Evolutionary conservation across 1,140 invertebrate genomes (phyloP).

Genomic region (Halotydeus destructor): DNA sequence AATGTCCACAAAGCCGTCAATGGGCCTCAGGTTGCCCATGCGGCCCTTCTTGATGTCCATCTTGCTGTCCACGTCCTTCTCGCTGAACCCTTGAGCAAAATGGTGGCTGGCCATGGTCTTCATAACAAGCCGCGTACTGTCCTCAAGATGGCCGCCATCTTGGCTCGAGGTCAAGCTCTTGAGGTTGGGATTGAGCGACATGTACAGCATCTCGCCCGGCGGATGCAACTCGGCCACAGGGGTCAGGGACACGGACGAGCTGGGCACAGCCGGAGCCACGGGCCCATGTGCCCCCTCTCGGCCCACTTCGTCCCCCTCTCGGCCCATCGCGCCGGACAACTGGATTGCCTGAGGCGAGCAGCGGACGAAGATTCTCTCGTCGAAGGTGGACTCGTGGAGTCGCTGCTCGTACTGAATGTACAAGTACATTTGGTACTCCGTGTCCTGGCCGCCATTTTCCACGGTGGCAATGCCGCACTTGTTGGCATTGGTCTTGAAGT

Average conservation of each 20-base stretch:
- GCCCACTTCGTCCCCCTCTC: not conserved
- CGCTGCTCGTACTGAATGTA: conserved; percentile 45
- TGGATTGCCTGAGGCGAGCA: conserved; percentile 24
- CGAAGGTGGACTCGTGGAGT: conserved; percentile 40
- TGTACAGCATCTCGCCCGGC: not conserved
- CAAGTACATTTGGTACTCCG: conserved; percentile 36
- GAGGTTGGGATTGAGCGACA: not conserved
- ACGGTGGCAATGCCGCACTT: conserved; percentile 39
- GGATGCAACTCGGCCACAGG: not conserved
- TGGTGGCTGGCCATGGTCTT: conserved; percentile 2
- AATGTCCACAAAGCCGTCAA: conserved; percentile 17
- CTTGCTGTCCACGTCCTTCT: conserved; percentile 26
- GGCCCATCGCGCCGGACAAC: not conserved
- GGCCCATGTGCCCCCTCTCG: not conserved
- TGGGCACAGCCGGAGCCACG: not conserved
- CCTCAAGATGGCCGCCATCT: too few species aligned
- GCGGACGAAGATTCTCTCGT: conserved; percentile 36
- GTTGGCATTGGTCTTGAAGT: conserved; percentile 35
- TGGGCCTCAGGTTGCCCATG: conserved; percentile 15
- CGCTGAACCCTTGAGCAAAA: conserved; percentile 12
- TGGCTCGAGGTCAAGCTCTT: too few species aligned
- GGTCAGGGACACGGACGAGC: not conserved
- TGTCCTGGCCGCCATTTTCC: conserved; percentile 22
- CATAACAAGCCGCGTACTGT: not conserved
- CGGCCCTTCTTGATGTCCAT: conserved; percentile 37